Evolutionary conservation across 2,113 vertebrate genomes (phyloP).

Genomic region (Eubucco bourcierii): DNA sequence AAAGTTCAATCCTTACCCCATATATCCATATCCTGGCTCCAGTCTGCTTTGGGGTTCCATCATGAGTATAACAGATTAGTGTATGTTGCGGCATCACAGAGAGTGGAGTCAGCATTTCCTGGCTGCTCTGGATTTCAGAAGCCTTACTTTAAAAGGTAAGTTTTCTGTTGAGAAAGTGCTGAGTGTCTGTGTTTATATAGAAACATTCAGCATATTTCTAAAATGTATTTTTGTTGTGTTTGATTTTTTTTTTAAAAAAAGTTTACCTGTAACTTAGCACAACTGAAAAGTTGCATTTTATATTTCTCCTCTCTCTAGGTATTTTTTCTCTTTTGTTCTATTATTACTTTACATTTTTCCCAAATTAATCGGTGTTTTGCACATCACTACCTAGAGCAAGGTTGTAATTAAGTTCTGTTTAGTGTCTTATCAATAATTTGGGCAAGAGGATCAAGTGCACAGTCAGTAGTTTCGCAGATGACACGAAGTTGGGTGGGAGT

Average conservation of each 20-base stretch:
- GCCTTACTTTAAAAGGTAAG: slow-evolving; percentile 72
- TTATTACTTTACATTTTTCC: neutral
- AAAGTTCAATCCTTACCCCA: slow-evolving; percentile 52
- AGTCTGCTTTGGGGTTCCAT: slow-evolving; percentile 72
- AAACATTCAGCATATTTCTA: neutral
- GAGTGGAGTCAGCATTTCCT: slow-evolving; percentile 77
- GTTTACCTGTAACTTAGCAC: neutral
- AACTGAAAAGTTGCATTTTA: neutral
- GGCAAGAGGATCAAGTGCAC: neutral
- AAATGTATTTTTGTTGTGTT: neutral
- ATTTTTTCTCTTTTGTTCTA: neutral
- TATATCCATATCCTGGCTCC: slow-evolving; percentile 67
- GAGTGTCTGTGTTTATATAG: neutral
- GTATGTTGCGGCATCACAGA: slow-evolving; percentile 61
- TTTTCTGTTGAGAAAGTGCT: slow-evolving; percentile 39
- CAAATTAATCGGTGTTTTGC: neutral
- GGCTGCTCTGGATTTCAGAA: slow-evolving; percentile 79
- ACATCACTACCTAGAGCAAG: neutral
- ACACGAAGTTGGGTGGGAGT: neutral
- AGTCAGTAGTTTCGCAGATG: neutral
- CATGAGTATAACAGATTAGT: slow-evolving; percentile 50
- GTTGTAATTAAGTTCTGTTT: neutral
- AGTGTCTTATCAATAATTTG: neutral
- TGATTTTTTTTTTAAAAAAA: neutral
- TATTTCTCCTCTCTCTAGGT: neutral